Evolutionary conservation across 1,140 invertebrate genomes (phyloP).

Genomic region (Aethina tumida): DNA sequence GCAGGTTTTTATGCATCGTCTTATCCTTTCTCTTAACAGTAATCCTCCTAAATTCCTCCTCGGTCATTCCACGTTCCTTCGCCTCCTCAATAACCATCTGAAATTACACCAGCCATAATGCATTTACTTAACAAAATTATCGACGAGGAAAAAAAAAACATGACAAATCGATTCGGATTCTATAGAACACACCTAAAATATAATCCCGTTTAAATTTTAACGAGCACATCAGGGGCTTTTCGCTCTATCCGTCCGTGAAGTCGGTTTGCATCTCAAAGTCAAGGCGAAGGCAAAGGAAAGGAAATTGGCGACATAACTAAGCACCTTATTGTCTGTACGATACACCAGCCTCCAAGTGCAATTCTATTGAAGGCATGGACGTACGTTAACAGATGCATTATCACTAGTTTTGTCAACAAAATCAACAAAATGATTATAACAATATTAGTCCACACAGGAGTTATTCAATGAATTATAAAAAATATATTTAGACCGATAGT

Average conservation of each 20-base stretch:
- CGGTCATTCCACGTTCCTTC: constrained; percentile 5
- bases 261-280: no score
- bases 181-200: no score
- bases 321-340: constrained; percentile 13
- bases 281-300: constrained; percentile 10
- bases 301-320: constrained; percentile 17
- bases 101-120: constrained; percentile 1
- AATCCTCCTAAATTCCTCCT: constrained; percentile 10
- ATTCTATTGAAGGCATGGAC: no score
- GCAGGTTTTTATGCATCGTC: no score
- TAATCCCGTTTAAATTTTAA: constrained; percentile 8
- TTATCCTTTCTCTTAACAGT: constrained; percentile 5
- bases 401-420: no score
- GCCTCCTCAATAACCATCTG: constrained; percentile 12
- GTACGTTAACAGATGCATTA: no score
- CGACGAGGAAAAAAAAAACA: background rate
- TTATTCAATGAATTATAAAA: no score
- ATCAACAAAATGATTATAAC: no score
- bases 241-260: constrained; percentile 10
- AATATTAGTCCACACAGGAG: no score
- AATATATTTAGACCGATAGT: no score
- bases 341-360: no score
- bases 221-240: no score
- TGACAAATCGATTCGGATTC: background rate
- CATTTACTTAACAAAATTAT: background rate